Conservation (phyloP, 2,797 vertebrate species). For the Smutsia temminckii region DNA sequence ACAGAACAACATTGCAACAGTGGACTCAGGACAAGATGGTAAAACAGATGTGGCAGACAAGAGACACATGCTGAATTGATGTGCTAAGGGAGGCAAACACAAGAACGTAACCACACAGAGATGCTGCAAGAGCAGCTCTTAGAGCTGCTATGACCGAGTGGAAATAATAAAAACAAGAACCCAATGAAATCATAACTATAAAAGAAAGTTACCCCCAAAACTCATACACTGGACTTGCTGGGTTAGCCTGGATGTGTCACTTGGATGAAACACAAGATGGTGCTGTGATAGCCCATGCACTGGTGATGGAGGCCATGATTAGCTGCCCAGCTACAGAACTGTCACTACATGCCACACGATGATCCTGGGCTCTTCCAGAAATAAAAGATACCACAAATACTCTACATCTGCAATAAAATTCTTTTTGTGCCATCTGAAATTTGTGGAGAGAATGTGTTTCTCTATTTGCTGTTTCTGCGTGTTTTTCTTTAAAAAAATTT, state of each 20-base stretch:
- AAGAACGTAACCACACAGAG: slow-evolving; percentile 60
- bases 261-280: slow-evolving; percentile 89
- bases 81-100: slow-evolving; percentile 81
- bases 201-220: slow-evolving; percentile 81
- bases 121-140: slow-evolving; percentile 79
- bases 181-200: slow-evolving; percentile 56
- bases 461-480: slow-evolving; percentile 66
- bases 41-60: slow-evolving; percentile 85
- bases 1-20: slow-evolving; percentile 85
- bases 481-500: neutral
- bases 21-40: slow-evolving; percentile 85
- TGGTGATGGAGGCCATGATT: slow-evolving; percentile 85
- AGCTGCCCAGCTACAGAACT: slow-evolving; percentile 84
- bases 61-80: slow-evolving; percentile 77
- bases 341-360: slow-evolving; percentile 91
- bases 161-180: slow-evolving; percentile 76
- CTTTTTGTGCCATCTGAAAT: slow-evolving; percentile 99
- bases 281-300: slow-evolving; percentile 89
- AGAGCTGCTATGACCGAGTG: slow-evolving; percentile 78
- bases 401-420: slow-evolving; percentile 97
- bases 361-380: slow-evolving; percentile 82
- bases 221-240: slow-evolving; percentile 85
- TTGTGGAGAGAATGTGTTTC: slow-evolving; percentile 84
- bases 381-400: slow-evolving; percentile 91
- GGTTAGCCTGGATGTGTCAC: slow-evolving; percentile 84